Base-by-base conservation (phyloP, 2,797 vertebrate species). In the Sebastes oblongus region DNA sequence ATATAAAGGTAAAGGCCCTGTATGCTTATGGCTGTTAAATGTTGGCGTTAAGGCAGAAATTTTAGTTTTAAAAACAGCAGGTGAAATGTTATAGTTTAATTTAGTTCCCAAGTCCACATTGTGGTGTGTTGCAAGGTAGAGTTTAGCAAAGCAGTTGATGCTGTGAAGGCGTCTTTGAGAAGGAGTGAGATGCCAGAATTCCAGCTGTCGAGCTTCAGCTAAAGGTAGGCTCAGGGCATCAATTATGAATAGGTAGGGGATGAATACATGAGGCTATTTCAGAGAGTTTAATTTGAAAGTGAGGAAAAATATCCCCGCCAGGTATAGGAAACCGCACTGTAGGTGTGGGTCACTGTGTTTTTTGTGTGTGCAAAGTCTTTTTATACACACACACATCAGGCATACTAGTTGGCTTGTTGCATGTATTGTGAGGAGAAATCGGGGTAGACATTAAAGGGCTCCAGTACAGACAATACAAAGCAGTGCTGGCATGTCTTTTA, bases 191-290 rank as follows among this genome's bases (percentile, higher is more conserved):
- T 82, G 56, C 50, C 34, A 54, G 56, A 72, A 52, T 62, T 82
- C 42, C 18, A 8, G 73, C 29, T 72, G 71, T 82, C 61, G 59
- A 2, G 66, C 66, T 16, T 77, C 71, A 55, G 78, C 20, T 25
- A 62, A 75, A 36, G 62, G 8, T 39, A 73, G 46, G 27, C 82
- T 77, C 64, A 22, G 52, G 34, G 34, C 81, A 84, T 89, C 67
- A 78, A 86, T 86, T 86, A 84, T 91, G 54, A 83, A 88, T 82
- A 66, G 52, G 54, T 25, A 64, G n/a, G 30, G 25, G 70, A 80
- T 80, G 85, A 91, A 81, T 86, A 81, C 72, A 73, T 81, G 22
- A 88, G 70, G 62, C 55, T 73, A 54, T 82, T 82, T 80, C 64
- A 75, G 58, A 78, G 24, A n/a, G 34, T 87, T 83, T 74, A 58